Evolutionary conservation across 2,113 vertebrate species (phyloP), one percentile per base, ranked within the genome.

Genomic region (Bos javanicus): DNA sequence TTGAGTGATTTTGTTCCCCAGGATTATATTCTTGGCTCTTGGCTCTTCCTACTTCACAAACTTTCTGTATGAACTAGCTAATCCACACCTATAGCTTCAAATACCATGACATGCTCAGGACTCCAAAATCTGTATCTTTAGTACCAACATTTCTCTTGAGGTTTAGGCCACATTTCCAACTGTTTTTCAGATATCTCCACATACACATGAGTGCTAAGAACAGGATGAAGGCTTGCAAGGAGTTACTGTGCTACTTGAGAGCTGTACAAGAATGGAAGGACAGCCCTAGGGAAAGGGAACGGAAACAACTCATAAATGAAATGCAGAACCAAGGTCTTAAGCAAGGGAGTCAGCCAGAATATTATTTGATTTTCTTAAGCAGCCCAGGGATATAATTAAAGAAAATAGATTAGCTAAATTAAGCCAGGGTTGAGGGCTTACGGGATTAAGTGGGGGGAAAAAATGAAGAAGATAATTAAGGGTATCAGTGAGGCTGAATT

Each of bases 371-470:
- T 95, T 94, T 91, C 90, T 96, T 84, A 97, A 97, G 81, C 26
- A 95, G 76, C 33, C 80, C 93, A 28, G 87, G 57, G 60, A 96
- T 64, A 93, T 54, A 93, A 94, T 96, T 96, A 97, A 97, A 62
- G 92, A 82, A 96, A 96, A 84, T 15, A 89, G 14, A 97, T 86
- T 52, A 80, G 28, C n/a, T 59, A 71, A 94, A 23, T 87, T 87
- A 97, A 92, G 84, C 52, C 95, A 92, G 83, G 14, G 57, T 57
- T 90, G 30, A 90, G 10, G 52, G 14, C 30, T 83, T 95, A 91
- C 0, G 9, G 21, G 36, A 50, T 89, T 86, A 96, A 76, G 19
- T 26, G 10, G 89, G 93, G 15, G 94, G 88, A 36, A n/a, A 84
- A 92, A 82, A 52, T 21, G 33, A 82, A 64, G 50, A 60, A 90